phyloP scores from a whole-genome alignment of 2,888 invertebrate species.

The Macrosoma leucophasiata region DNA sequence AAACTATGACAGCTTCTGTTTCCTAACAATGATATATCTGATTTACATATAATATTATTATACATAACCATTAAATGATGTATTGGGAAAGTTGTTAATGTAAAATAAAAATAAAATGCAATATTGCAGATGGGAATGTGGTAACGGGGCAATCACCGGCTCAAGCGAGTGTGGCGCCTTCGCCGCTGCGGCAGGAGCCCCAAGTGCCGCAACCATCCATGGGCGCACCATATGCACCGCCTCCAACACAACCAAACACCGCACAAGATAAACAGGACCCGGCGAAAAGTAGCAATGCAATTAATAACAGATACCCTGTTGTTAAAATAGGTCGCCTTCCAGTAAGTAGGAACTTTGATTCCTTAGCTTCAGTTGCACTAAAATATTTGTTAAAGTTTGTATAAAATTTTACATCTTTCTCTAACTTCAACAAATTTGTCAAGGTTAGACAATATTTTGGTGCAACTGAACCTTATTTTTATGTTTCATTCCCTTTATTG shows the following conservation, averaged over 20 bases:
- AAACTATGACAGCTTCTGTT: too few species aligned
- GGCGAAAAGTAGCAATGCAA: conserved; percentile 39
- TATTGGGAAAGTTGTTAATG: not conserved
- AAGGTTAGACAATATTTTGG: too few species aligned
- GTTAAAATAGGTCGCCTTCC: conserved; percentile 69
- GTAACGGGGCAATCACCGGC: conserved; percentile 76
- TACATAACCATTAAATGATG: too few species aligned
- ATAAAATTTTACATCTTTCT: too few species aligned
- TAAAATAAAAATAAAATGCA: conserved; percentile 4
- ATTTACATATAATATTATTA: too few species aligned
- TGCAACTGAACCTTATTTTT: too few species aligned
- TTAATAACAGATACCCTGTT: conserved; percentile 61
- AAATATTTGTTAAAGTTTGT: too few species aligned
- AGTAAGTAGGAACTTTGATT: too few species aligned
- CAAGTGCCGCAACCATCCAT: conserved; percentile 70
- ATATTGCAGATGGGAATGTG: conserved; percentile 57
- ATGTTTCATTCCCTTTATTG: too few species aligned
- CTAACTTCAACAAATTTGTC: too few species aligned
- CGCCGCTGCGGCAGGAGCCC: conserved; percentile 67
- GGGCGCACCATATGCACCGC: conserved; percentile 60
- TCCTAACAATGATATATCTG: too few species aligned
- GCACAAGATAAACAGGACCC: conserved; percentile 53
- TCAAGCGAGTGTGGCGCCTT: conserved; percentile 78
- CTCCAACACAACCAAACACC: conserved; percentile 30
- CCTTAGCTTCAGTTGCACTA: too few species aligned